Conservation (phyloP, 64 coral and sea anemone genomes). For the Catalaphyllia jardinei region DNA sequence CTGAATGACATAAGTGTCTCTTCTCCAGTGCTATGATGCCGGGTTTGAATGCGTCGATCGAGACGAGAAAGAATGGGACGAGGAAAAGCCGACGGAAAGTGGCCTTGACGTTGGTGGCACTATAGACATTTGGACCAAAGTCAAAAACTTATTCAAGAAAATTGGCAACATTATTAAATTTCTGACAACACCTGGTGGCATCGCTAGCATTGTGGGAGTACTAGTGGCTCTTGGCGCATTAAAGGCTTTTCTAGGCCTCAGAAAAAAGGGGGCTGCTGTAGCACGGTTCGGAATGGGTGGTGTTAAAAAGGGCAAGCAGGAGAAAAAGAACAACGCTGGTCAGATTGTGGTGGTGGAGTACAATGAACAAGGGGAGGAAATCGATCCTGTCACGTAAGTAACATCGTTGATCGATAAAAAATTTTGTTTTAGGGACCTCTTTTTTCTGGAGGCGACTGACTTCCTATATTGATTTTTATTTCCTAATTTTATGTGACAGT, state of each 20-base stretch:
- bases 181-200: not conserved
- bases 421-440: no score
- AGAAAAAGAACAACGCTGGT: conserved; percentile 47
- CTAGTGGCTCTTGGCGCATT: conserved; percentile 48
- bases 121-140: conserved; percentile 51
- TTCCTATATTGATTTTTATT: no score
- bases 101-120: conserved; percentile 54
- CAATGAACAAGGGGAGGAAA: conserved; percentile 78
- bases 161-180: conserved; percentile 33
- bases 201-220: conserved; percentile 1
- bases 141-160: conserved; percentile 52
- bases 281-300: conserved; percentile 78
- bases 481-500: no score
- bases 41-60: conserved; percentile 66
- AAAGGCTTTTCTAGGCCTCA: conserved; percentile 56
- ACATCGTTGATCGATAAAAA: not conserved
- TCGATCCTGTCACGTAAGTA: conserved; percentile 89
- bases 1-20: not conserved
- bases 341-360: conserved; percentile 83
- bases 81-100: conserved; percentile 54
- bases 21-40: conserved; percentile 30
- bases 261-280: conserved; percentile 30
- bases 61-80: conserved; percentile 47
- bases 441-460: no score
- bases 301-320: conserved; percentile 12